These are phyloP conservation scores for Pollimyrus isidori DNA, from an alignment of 2,113 vertebrate genomes.

Conservation along the genomic window DNA sequence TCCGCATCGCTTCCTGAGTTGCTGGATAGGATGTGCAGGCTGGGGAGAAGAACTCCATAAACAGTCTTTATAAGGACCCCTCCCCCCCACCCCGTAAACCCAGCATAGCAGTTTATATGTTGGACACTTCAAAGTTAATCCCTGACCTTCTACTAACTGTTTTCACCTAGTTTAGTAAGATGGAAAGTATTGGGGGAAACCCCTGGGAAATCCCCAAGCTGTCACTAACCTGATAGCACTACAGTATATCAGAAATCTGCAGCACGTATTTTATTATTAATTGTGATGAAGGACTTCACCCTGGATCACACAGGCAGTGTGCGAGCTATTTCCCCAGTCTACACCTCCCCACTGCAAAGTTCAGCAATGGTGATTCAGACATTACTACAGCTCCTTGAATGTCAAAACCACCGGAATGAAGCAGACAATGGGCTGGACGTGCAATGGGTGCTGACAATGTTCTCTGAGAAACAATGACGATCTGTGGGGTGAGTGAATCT, in stretches of 20 bases:
- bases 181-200: neutral
- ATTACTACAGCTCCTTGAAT: neutral
- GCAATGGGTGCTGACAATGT: neutral
- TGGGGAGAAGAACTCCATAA: neutral
- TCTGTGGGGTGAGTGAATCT: neutral
- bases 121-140: neutral
- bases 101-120: neutral
- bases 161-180: neutral
- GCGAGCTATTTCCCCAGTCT: neutral
- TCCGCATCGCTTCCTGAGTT: neutral
- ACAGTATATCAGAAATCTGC: neutral
- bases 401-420: neutral
- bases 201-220: neutral
- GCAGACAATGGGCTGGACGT: neutral
- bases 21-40: neutral
- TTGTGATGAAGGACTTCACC: neutral
- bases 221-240: neutral
- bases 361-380: neutral
- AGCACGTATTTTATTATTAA: neutral
- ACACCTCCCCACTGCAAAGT: neutral
- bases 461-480: neutral
- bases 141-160: neutral
- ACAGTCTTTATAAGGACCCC: neutral
- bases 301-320: neutral
- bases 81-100: neutral